These are phyloP conservation scores for Galeopsomyia nigrocyanea DNA, from an alignment of 2,888 invertebrate species.

Conservation along the genomic window DNA sequence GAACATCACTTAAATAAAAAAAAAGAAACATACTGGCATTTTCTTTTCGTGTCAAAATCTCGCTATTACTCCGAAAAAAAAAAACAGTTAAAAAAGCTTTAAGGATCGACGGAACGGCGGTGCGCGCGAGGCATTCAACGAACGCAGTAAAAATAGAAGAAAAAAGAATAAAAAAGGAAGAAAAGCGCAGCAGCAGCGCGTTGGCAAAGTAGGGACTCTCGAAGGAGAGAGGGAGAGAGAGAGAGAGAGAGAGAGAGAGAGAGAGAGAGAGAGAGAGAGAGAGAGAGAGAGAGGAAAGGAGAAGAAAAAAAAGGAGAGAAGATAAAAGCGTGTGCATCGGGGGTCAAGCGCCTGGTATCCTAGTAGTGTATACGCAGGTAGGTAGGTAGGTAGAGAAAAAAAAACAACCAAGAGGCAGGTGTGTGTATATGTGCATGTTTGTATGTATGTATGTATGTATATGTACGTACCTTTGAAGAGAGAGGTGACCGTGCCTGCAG, in stretches of 20 bases:
- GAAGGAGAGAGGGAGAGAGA: neutral
- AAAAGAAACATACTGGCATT: no score
- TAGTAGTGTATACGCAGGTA: neutral
- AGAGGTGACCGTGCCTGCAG: conserved; percentile 82
- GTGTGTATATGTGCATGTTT: conserved; percentile 12
- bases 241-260: conserved; percentile 8
- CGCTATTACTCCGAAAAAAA: no score
- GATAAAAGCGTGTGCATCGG: conserved; percentile 32
- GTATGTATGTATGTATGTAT: conserved; percentile 9
- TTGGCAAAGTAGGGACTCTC: neutral
- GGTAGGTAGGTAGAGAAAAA: neutral
- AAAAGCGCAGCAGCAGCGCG: no score
- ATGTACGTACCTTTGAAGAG: conserved; percentile 79
- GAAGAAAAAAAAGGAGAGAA: conserved; percentile 30
- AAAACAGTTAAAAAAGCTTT: no score
- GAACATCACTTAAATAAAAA: no score
- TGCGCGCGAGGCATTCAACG: no score
- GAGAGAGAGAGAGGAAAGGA: neutral
- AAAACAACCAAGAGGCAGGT: conserved; percentile 1
- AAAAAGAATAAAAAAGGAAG: no score
- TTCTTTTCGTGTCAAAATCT: no score
- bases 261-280: conserved; percentile 28
- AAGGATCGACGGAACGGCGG: no score
- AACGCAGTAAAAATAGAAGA: no score
- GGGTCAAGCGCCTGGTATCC: neutral